Base-by-base conservation (phyloP, 1,140 invertebrate species). In the Schlechtendalia chinensis region DNA sequence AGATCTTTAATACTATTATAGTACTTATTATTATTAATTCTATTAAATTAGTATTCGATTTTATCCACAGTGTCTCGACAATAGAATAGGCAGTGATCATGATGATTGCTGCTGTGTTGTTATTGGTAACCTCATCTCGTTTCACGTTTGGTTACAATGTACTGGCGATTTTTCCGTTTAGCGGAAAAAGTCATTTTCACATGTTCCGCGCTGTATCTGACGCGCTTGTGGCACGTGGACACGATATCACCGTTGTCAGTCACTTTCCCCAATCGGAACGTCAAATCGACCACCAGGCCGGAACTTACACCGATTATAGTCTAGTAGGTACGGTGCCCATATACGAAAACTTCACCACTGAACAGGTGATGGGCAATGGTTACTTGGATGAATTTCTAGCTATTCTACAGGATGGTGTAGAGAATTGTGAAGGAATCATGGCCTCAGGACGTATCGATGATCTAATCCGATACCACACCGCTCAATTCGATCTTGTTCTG, bases 151-250 rank as follows among this genome's bases (percentile, higher is more conserved):
- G 84, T 58, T 84, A 85, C 61, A 54, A 81, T 17, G 56, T 81
- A 54, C 81, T 86, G 47, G 83, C 81, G 11, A 63, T 86, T n/a
- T 83, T 85, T 61, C 84, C 84, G 6, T 79, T 83, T 19, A 59
- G 80, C 1, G 82, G 82, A 0, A 83, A 82, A 82, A 86, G 85
- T 71, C 86, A 87, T 77, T 85, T 83, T 65, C 65, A 82, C 53
- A 88, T 0, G 88, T 87, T 22, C 84, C 84, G 61, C 12, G 5
- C 47, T 1, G 81, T 87, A 6, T 81, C 85, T 11, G 71, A 83
- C 4, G 85, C 82, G n/a, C 81, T 86, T 22, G 84, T 84, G 0
- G 58, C 29, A 1, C 65, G 84, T 53, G 84, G 84, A 19, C 86
- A 86, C 82, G 45, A 84, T 17, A 58, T 86, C 0, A 83, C 83